A percentile compares a stretch with the other conserved stretches of the same genome.
phyloP scores from a whole-genome alignment of 92 coral and sea anemone species.

The Zoanthus sociatus region DNA sequence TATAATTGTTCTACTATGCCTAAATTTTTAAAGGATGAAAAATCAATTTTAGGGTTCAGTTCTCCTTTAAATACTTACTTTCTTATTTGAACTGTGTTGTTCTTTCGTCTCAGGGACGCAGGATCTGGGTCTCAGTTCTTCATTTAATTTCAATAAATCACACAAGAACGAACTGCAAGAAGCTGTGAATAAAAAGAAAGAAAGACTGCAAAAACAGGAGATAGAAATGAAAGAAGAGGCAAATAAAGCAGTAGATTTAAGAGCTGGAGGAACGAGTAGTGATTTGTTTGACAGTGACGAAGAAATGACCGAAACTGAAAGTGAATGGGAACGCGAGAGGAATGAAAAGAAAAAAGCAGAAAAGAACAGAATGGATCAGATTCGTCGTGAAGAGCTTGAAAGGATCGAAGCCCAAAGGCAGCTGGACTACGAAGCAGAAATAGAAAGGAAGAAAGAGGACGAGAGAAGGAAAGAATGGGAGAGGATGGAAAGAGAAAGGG shows the following conservation, averaged over 20 bases:
- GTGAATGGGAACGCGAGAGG: constrained; percentile 89
- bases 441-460: constrained; percentile 48
- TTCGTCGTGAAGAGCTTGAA: constrained; percentile 49
- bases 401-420: constrained; percentile 44
- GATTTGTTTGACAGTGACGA: constrained; percentile 75
- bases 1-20: too few relatives aligned
- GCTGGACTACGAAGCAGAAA: constrained; percentile 35
- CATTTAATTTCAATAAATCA: constrained; percentile 23
- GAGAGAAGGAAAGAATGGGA: constrained; percentile 53
- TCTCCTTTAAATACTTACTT: too few relatives aligned
- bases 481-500: constrained; percentile 41
- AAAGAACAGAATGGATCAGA: constrained; percentile 37
- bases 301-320: constrained; percentile 85
- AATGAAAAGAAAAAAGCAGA: constrained; percentile 57
- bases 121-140: constrained; percentile 44
- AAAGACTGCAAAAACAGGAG: constrained; percentile 38
- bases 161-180: constrained; percentile 53
- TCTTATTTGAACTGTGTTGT: too few relatives aligned
- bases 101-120: constrained; percentile 20
- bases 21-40: too few relatives aligned
- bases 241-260: constrained; percentile 30
- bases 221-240: constrained; percentile 16
- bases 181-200: constrained; percentile 43
- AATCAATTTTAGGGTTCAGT: too few relatives aligned
- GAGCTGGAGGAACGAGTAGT: constrained; percentile 16